Evolutionary conservation across 2,797 vertebrate species (phyloP).

Genomic region (Ctenopoma kingsleyae): DNA sequence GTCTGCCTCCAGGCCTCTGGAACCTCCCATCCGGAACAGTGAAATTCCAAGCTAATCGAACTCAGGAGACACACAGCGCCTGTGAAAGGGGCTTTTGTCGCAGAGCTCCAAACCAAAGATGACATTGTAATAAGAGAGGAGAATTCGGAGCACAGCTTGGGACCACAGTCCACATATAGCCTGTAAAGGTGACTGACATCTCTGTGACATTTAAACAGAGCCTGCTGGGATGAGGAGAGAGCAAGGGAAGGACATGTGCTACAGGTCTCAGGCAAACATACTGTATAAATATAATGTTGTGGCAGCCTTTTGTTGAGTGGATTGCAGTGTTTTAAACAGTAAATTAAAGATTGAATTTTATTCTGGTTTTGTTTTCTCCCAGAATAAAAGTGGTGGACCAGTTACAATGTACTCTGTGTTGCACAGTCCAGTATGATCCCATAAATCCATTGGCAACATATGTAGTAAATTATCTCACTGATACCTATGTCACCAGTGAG

Average conservation of each 20-base stretch:
- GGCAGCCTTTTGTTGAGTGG: conserved; percentile 7
- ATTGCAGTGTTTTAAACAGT: conserved; percentile 1
- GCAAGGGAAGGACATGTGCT: conserved; percentile 38
- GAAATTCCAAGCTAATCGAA: conserved; percentile 82
- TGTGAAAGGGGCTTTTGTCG: conserved; percentile 78
- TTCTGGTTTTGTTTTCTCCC: conserved; percentile 1
- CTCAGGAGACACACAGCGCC: conserved; percentile 70
- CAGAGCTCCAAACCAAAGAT: conserved; percentile 66
- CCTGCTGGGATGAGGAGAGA: conserved; percentile 45
- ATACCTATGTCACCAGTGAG: conserved; percentile 20
- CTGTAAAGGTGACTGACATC: conserved; percentile 68
- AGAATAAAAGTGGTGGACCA: not conserved
- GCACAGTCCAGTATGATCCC: not conserved
- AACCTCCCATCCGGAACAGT: conserved; percentile 76
- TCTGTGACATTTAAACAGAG: conserved; percentile 62
- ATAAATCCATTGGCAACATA: no score
- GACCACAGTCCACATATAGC: conserved; percentile 47
- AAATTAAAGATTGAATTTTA: not conserved
- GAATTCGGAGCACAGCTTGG: conserved; percentile 51
- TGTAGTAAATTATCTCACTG: conserved; percentile 16
- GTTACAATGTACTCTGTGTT: not conserved
- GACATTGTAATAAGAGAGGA: conserved; percentile 77
- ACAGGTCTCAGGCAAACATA: conserved; percentile 22
- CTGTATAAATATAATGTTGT: conserved; percentile 16
- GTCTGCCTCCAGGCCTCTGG: conserved; percentile 64